Base-by-base conservation (phyloP, 2,888 invertebrate genomes). In the Mactromeris polynyma region DNA sequence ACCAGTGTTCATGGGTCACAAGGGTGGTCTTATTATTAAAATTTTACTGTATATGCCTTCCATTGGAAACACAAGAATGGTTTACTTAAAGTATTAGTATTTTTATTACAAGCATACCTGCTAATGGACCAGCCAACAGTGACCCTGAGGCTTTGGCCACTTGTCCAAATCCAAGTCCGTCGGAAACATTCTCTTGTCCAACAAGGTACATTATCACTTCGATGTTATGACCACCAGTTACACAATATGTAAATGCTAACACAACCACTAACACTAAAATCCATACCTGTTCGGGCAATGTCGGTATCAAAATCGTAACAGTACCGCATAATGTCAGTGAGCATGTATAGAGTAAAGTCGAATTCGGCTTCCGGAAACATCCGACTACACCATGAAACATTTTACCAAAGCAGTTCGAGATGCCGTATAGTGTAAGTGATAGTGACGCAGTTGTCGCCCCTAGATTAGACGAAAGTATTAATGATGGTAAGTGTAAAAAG, bases 401-500 rank as follows among this genome's bases (percentile, higher is more conserved):
- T 81, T 91, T 91, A 14, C 89, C 91, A 4, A 81, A 46, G 36
- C 87, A 87, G 83, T 91, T 91, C 17, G 83, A 73, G 0, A 84
- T 80, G 7, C 83, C 91, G 69, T 82, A 89, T n/a, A 87, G 46
- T 9, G 91, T 91, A 36, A 91, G 69, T 21, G 87, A 54, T 17
- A 89, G 33, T 0, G 91, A 87, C 36, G 86, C 83, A 17, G 83
- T 64, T 2, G 58, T 17, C 14, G 81, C 31, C 0, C 69, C 80
- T 2, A 89, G 58, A 26, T 64, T 80, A 33, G 78, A 83, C 9
- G 89, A 89, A 14, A 91, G 26, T 21, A 91, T 81, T 21, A 88
- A 83, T 11, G 91, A 51, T 38, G 91, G 91, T 33, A 91, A 51
- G 80, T 91, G 89, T 21, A 91, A 73, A 33, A 91, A 84, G 9